Evolutionary conservation across 37 sponge, comb jelly and placozoan species (phyloP).

Genomic region (Mnemiopsis leidyi): DNA sequence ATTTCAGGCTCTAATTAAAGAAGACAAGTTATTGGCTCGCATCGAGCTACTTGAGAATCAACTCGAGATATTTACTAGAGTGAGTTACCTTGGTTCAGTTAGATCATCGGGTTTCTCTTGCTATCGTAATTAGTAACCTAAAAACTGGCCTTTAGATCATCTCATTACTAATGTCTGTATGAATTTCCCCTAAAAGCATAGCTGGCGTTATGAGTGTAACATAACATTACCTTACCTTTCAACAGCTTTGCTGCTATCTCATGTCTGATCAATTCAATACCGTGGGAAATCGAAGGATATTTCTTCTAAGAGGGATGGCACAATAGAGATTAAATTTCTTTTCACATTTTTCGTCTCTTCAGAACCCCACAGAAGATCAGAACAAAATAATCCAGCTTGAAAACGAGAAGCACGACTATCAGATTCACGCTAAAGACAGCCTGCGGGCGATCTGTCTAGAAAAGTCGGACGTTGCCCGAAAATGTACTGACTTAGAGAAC

Average conservation of each 20-base stretch:
- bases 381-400: constrained; percentile 20
- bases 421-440: constrained; percentile 61
- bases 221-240: too few species aligned
- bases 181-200: too few species aligned
- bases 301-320: too few species aligned
- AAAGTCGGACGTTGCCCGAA: constrained; percentile 29
- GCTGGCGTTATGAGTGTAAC: too few species aligned
- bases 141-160: background rate
- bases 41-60: constrained; percentile 95
- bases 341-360: background rate
- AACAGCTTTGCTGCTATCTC: too few species aligned
- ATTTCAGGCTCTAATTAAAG: constrained; percentile 79
- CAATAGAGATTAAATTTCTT: too few species aligned
- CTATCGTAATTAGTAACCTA: too few species aligned
- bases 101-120: background rate
- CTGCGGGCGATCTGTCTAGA: constrained; percentile 37
- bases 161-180: too few species aligned
- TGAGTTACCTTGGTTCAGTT: background rate
- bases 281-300: too few species aligned
- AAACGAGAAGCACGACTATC: constrained; percentile 50
- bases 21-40: constrained; percentile 91
- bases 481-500: constrained; percentile 34
- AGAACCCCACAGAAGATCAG: constrained; percentile 61
- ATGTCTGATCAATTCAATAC: too few species aligned
- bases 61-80: constrained; percentile 82